Evolutionary conservation across 2,888 invertebrate species (phyloP), one percentile per base, ranked within the genome.

Genomic region (Odontocolon sp.): DNA sequence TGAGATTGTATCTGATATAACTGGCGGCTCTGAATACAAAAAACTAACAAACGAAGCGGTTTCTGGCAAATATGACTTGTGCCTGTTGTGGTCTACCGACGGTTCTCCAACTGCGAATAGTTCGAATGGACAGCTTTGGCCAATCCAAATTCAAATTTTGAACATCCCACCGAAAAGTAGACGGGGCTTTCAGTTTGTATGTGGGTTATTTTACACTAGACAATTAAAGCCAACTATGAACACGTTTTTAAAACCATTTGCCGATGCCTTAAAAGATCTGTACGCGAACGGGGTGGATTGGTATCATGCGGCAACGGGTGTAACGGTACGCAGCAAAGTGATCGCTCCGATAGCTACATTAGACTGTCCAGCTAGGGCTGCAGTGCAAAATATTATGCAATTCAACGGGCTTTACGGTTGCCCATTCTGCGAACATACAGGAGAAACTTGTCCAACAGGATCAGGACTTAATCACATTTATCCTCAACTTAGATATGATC

Each of bases 401-500:
- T 75, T 45, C 14, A 78, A 71, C 36, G 75, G 68, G 2, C 42
- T 38, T 18, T 63, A 18, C 14, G 71, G 79, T 6, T 79, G 79
- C 33, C 64, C 72, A 40, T 59, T 36, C 31, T 79, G 76, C 16
- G 72, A 76, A 16, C 61, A 69, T 31, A 50, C 47, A 26, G 76
- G 76, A 3, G 59, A 59, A 42, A 70, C 66, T 2, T 76, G 57
- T 56, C 9, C 11, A 31, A 47, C 47, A 4, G 69, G 64, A 0
- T 16, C 38, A 16, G 54, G 54, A 1, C 4, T 1, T 9, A 40
- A 42, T 52, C 54, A 26, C 8, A 11, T 45, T 8, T 64, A 45
- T 45, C 14, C 8, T 1, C 8, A 8, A 3, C 50, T 50, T 26
- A 11, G 11, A 1, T 3, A 4, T 11, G 36, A 57, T 16, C 36